A percentile compares a stretch with the other conserved stretches of the same genome.
phyloP scores from a whole-genome alignment of 1,140 invertebrate species.

The Drosophila nikananu region DNA sequence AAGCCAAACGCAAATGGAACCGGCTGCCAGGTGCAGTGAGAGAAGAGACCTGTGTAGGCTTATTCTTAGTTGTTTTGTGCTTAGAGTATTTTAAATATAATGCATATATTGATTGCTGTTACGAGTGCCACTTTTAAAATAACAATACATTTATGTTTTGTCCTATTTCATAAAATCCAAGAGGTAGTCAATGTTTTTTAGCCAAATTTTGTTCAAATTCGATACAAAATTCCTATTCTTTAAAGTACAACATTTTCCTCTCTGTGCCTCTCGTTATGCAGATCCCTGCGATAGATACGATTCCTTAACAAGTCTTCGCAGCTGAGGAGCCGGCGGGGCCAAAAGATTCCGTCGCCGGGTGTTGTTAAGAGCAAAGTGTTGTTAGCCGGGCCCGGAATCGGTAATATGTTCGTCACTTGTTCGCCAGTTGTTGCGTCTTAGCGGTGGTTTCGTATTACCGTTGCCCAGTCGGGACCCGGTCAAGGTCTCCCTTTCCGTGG shows the following conservation, averaged over 20 bases:
- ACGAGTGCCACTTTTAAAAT: too few relatives aligned
- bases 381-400: constrained; percentile 54
- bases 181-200: too few relatives aligned
- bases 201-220: background rate
- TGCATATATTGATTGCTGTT: too few relatives aligned
- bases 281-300: constrained; percentile 60
- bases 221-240: background rate
- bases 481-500: constrained; percentile 61
- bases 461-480: constrained; percentile 60
- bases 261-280: constrained; percentile 27
- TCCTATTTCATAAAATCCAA: too few relatives aligned
- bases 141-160: too few relatives aligned
- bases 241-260: background rate
- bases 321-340: constrained; percentile 47
- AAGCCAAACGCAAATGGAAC: constrained; percentile 36
- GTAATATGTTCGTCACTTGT: constrained; percentile 57
- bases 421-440: constrained; percentile 55
- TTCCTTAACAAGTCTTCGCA: constrained; percentile 68
- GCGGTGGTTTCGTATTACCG: constrained; percentile 80
- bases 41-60: background rate
- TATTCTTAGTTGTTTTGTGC: background rate
- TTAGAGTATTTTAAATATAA: background rate
- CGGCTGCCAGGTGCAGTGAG: constrained; percentile 34
- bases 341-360: constrained; percentile 31
- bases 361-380: constrained; percentile 81